Evolutionary conservation across 2,113 vertebrate species (phyloP), one percentile per base, ranked within the genome.

Genomic region (Phylloscopus trochilus): DNA sequence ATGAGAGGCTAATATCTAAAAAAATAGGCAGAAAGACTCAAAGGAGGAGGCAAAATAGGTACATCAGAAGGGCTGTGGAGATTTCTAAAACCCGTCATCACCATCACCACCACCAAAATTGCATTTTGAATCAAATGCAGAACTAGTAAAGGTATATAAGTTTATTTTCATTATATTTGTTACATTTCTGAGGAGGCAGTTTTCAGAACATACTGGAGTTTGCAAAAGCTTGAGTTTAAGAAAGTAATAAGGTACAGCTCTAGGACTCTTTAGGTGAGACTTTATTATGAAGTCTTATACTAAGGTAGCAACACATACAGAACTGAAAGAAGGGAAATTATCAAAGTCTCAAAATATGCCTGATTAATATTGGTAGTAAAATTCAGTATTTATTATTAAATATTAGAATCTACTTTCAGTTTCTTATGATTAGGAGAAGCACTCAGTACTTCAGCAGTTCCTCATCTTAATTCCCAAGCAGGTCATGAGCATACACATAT

Each of bases 391-490:
- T 60, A 60, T 72, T 83, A 52, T 56, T 78, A 89, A 91, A 84
- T 30, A 78, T 56, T 75, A 63, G 37, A 93, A 73, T 30, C 20
- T 84, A 27, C 59, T 28, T 68, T 72, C 28, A 60, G 6, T 90
- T 94, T 87, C 69, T 84, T 75, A 60, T 1, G 7, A 35, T 82
- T 64, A 89, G 31, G 20, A 76, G 79, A 59, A 91, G 14, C 37
- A 82, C 13, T 63, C 68, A 63, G 26, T 77, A 37, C 52, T 89
- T 93, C 31, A 89, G 30, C 60, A 84, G 44, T 78, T 87, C 55
- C 80, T 96, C 4, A 2, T 85, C 87, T 80, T 83, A 82, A 92
- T 96, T 90, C 51, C 43, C 23, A 70, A 90, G 59, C 63, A 93
- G 46, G 63, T 93, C 78, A 51, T 66, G 76, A 83, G 31, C 39